phyloP scores from a whole-genome alignment of 2,113 vertebrate species.

The Machaerirhynchus nigripectus region DNA sequence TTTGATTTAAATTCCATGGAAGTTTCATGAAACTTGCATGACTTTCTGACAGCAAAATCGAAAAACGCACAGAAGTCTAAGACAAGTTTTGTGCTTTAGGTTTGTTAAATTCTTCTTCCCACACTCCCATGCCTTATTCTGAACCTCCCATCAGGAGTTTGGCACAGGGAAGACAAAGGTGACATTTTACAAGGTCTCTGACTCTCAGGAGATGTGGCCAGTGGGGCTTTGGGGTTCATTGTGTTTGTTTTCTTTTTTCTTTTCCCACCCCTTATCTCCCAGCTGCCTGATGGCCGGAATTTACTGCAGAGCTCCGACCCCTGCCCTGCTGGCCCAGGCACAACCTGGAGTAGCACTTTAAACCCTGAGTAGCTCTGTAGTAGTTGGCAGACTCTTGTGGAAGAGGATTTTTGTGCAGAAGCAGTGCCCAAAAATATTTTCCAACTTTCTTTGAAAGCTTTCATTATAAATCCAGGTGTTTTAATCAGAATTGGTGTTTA shows the following conservation, averaged over 20 bases:
- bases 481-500: background rate
- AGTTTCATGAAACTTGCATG: background rate
- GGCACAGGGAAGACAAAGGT: background rate
- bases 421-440: background rate
- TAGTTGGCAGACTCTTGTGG: background rate
- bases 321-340: background rate
- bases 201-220: background rate
- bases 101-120: background rate
- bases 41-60: background rate
- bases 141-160: background rate
- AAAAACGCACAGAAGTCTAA: background rate
- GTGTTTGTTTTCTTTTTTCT: background rate
- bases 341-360: background rate
- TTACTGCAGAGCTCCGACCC: background rate
- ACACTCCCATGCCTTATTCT: background rate
- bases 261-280: background rate
- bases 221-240: background rate
- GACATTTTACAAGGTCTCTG: background rate
- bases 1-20: background rate
- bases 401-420: background rate
- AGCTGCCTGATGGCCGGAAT: background rate
- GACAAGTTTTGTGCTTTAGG: background rate
- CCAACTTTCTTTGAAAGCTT: background rate
- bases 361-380: background rate
- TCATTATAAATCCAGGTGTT: background rate